phyloP scores from a whole-genome alignment of 2,797 vertebrate genomes.

The Coendou prehensilis region DNA sequence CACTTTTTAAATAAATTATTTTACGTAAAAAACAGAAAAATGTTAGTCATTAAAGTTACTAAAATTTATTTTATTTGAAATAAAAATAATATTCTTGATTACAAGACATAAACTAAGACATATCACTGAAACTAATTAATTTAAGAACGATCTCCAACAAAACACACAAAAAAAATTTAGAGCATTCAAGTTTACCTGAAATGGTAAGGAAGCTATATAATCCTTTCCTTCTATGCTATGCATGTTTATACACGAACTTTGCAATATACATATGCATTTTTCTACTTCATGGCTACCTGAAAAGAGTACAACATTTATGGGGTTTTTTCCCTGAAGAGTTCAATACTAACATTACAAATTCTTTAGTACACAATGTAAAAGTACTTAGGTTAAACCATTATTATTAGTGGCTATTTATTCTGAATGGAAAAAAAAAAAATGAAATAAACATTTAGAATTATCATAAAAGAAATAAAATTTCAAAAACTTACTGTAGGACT shows the following conservation, averaged over 20 bases:
- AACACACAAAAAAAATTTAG: not conserved
- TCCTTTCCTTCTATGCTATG: slow-evolving; percentile 97
- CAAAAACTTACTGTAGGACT: slow-evolving; percentile 89
- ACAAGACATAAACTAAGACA: not conserved
- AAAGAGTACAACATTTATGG: slow-evolving; percentile 11
- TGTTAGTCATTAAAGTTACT: not conserved
- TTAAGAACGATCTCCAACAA: slow-evolving; percentile 46
- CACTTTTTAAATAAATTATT: slow-evolving; percentile 31
- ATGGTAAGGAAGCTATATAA: slow-evolving; percentile 97
- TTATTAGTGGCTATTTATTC: slow-evolving; percentile 38
- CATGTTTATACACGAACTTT: slow-evolving; percentile 96
- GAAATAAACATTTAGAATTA: slow-evolving; percentile 62
- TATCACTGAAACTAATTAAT: not conserved
- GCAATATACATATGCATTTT: slow-evolving; percentile 97
- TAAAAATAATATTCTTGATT: slow-evolving; percentile 39
- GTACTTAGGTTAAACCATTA: slow-evolving; percentile 36
- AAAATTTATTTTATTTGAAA: slow-evolving; percentile 45
- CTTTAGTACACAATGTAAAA: slow-evolving; percentile 56
- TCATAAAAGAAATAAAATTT: slow-evolving; percentile 70
- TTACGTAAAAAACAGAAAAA: slow-evolving; percentile 46
- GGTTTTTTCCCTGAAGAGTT: not conserved
- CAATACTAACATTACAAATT: slow-evolving; percentile 10
- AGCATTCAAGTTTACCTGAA: slow-evolving; percentile 91
- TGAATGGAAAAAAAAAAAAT: not conserved
- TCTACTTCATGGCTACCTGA: slow-evolving; percentile 89